Percentiles rank a stretch among this genome's conserved stretches.
Evolutionary conservation across 2,888 invertebrate genomes (phyloP).

Genomic region (Drosophila nr. perissopoda): DNA sequence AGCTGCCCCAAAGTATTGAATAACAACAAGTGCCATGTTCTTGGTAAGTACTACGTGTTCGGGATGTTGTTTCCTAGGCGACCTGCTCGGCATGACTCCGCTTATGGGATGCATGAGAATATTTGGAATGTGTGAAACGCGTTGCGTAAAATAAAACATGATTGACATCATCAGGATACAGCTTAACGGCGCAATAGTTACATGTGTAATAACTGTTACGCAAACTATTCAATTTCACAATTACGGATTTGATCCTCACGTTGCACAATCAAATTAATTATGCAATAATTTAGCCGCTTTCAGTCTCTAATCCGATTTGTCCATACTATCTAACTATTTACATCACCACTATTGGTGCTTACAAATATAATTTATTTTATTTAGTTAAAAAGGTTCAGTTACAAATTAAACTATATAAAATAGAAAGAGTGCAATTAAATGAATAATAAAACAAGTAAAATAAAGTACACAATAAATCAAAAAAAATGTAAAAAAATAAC

Average conservation of each 20-base stretch:
- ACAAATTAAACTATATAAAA: neutral
- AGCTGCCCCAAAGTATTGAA: conserved; percentile 54
- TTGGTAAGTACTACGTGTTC: conserved; percentile 3
- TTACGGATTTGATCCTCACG: neutral
- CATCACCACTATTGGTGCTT: too few species aligned
- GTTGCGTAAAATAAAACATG: conserved; percentile 31
- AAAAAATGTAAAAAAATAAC: neutral
- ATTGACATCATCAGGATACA: conserved; percentile 16
- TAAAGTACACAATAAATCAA: neutral
- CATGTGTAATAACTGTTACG: neutral
- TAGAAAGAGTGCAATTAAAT: neutral
- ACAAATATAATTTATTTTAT: neutral
- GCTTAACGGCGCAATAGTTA: conserved; percentile 12
- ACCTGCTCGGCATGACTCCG: conserved; percentile 1
- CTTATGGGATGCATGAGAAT: neutral
- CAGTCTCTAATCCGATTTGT: neutral
- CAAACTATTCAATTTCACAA: neutral
- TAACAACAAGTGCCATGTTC: conserved; percentile 47
- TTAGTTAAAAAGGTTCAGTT: neutral
- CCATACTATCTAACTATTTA: too few species aligned
- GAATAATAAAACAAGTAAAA: neutral
- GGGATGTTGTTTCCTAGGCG: neutral
- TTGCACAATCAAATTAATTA: neutral
- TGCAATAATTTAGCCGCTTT: neutral
- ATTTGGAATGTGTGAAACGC: neutral